These are phyloP conservation scores for Catotricha subobsoleta DNA, from an alignment of 2,888 invertebrate genomes.

Conservation along the genomic window DNA sequence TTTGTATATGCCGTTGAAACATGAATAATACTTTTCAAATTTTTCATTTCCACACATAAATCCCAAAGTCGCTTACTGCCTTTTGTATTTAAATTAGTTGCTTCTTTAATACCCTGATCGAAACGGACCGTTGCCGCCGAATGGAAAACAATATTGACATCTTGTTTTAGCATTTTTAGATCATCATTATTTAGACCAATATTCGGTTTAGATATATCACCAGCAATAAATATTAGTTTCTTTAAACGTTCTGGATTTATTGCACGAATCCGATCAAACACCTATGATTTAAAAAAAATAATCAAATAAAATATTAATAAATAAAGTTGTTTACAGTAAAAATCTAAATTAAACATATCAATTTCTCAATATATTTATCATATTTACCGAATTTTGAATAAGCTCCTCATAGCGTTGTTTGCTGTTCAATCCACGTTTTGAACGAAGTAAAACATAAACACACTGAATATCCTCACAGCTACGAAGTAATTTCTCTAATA, in stretches of 20 bases:
- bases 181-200: conserved; percentile 52
- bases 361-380: conserved; percentile 10
- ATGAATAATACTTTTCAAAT: conserved; percentile 53
- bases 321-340: neutral
- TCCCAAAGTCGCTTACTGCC: conserved; percentile 73
- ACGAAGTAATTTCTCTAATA: conserved; percentile 79
- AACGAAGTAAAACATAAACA: conserved; percentile 66
- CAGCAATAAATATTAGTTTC: conserved; percentile 50
- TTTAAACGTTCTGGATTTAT: conserved; percentile 44
- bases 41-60: conserved; percentile 56
- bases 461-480: conserved; percentile 60
- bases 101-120: conserved; percentile 74
- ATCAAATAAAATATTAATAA: neutral
- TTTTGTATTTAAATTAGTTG: conserved; percentile 74
- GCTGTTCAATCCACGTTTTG: conserved; percentile 48
- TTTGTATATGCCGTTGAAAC: conserved; percentile 95
- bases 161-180: conserved; percentile 38
- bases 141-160: conserved; percentile 78
- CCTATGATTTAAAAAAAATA: neutral
- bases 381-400: conserved; percentile 43
- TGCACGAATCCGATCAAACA: conserved; percentile 45
- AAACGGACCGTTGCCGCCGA: conserved; percentile 93
- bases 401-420: conserved; percentile 55
- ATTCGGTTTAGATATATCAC: conserved; percentile 55
- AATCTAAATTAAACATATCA: neutral